phyloP scores from a whole-genome alignment of 2,113 vertebrate genomes.

The Apodemus sylvaticus region DNA sequence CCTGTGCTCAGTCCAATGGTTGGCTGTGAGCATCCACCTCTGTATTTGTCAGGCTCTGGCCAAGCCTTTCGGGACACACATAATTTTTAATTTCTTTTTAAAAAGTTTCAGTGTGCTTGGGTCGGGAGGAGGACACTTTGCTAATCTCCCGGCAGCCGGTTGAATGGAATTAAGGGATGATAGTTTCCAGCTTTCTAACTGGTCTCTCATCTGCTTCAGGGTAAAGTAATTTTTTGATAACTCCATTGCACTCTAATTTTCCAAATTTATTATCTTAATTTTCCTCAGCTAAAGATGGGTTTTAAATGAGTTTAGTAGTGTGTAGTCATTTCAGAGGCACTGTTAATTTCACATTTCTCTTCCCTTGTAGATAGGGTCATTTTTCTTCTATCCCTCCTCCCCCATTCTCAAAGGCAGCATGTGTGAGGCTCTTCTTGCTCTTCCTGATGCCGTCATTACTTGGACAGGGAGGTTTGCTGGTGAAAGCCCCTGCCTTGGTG shows the following conservation, averaged over 20 bases:
- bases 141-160: background rate
- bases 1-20: no score
- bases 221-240: slow-evolving; percentile 49
- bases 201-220: slow-evolving; percentile 36
- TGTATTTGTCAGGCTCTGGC: no score
- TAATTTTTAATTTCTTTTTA: slow-evolving; percentile 22
- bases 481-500: background rate
- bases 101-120: background rate
- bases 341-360: slow-evolving; percentile 26
- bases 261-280: slow-evolving; percentile 68
- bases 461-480: background rate
- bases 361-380: background rate
- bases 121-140: background rate
- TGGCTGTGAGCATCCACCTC: no score
- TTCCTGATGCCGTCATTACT: background rate
- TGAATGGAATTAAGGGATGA: background rate
- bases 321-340: background rate
- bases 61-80: no score
- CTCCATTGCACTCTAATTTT: slow-evolving; percentile 32
- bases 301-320: slow-evolving; percentile 56
- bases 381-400: background rate
- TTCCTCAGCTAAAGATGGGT: slow-evolving; percentile 43
- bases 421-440: background rate
- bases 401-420: background rate
- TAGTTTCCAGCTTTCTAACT: background rate